Base-by-base conservation (phyloP, 2,888 invertebrate species). In the Sphinx pinastri region DNA sequence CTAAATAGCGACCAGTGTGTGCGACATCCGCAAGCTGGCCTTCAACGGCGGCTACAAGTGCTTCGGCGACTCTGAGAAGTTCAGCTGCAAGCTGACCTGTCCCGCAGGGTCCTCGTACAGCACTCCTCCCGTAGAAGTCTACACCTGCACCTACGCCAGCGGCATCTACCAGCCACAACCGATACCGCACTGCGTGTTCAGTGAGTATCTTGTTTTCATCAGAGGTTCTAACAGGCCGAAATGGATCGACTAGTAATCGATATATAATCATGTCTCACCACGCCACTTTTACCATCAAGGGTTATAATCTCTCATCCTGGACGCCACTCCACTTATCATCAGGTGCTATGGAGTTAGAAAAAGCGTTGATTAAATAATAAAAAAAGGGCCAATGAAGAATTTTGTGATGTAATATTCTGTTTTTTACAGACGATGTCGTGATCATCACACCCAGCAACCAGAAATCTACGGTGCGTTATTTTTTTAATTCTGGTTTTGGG, bases 41-140 rank as follows among this genome's bases (percentile, higher is more conserved):
- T 97, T 97, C 86, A 97, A 97, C 87, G 98, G 97, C 14, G 96
- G 95, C 19, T 97, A 96, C 88, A 95, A 95, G 54, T 98, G 98
- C 82, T 93, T 93, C 0, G 96, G 96, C 2, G 94, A 95, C 76
- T 91, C 87, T 8, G 94, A 95, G 54, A 86, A 90, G 49, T 95
- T 96, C 75, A 94, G 94, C 6, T 98, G 98, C 84, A 88, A 89
- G 1, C 84, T 98, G 11, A 89, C 84, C 6, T 98, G 98, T 78
- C 97, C 97, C 0, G 78, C 88, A 0, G 97, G 96, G 0, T 88
- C 96, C 14, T 82, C 92, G 19, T 96, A 97, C 80, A 95, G 96
- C 73, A 93, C 94, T 7, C 88, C 95, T 0, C 95, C 96, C 0
- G 95, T 95, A 0, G 84, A 93, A 0, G 75, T 92, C 0, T 97